Evolutionary conservation across 2,888 invertebrate species (phyloP).

Genomic region (Lasioglossum malachurum): DNA sequence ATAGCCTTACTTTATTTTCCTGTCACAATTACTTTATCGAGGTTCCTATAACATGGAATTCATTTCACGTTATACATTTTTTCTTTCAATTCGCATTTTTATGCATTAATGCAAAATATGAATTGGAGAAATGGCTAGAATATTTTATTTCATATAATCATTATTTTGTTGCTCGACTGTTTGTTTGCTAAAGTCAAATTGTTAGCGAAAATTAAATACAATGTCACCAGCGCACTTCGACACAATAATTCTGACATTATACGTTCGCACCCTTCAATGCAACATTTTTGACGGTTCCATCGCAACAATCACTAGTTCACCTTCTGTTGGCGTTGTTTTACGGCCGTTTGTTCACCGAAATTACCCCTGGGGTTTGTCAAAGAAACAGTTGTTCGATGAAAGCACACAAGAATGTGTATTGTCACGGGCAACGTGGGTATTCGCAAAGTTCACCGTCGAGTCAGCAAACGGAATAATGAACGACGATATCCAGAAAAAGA

Average conservation of each 20-base stretch:
- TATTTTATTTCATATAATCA: too few species aligned
- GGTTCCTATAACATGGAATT: background rate
- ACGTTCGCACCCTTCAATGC: background rate
- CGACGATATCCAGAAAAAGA: conserved; percentile 1
- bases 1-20: background rate
- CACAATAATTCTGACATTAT: background rate
- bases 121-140: too few species aligned
- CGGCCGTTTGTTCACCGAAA: background rate
- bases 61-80: background rate
- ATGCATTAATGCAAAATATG: too few species aligned
- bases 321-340: background rate
- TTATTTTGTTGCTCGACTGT: too few species aligned
- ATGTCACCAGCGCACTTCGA: background rate
- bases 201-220: background rate
- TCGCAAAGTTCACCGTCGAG: background rate
- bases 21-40: background rate
- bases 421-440: conserved; percentile 24
- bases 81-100: background rate
- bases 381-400: conserved; percentile 21
- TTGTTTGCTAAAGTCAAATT: background rate
- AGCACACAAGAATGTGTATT: conserved; percentile 28
- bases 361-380: background rate
- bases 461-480: background rate
- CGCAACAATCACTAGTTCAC: background rate
- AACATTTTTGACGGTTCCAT: background rate